Evolutionary conservation across 2,888 invertebrate species (phyloP), one percentile per base, ranked within the genome.

Genomic region (Isoperla grammatica): DNA sequence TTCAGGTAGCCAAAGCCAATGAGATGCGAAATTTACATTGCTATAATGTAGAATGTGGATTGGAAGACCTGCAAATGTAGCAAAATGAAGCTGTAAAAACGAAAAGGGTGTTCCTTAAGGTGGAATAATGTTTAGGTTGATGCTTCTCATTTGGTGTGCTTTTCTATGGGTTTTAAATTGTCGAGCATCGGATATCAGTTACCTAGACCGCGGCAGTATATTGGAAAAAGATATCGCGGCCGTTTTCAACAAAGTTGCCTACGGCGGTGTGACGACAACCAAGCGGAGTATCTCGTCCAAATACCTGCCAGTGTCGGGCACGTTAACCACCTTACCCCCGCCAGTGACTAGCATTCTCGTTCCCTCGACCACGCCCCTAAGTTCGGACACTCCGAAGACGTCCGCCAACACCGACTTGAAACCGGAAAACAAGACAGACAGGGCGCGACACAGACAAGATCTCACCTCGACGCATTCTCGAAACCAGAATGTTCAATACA

Each of bases 191-290:
- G 57, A 57, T 22, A 37, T 50, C 2, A 49, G 50, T 57, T 78
- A 79, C 68, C 70, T 83, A 56, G 84, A 83, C 66, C 79, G 81
- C 65, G 75, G 82, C 63, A 79, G 81, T 67, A 59, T 67, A 11
- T 72, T 84, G 66, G 85, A 85, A 68, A 81, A 84, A 66, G 84
- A 81, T 70, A 79, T 85, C 40, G 84, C 82, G 6, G 85, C 85
- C 19, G 82, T 86, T 55, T 79, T 86, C 67, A 84, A 83, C 66
- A 85, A 85, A 73, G 85, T 85, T 46, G 84, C 85, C 0, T 84
- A 85, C 68, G 84, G 83, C 12, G 61, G 60, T 15, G 82, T 83
- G 59, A 79, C 80, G 29, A 84, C 85, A 23, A 85, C 84, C n/a
- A 85, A 85, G 68, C 75, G 84, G 11, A 83, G 83, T 65, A 84